Percentiles rank a stretch among this genome's conserved stretches.
These are phyloP conservation scores for Maconellicoccus hirsutus DNA, from an alignment of 1,140 invertebrate genomes.

Conservation along the genomic window DNA sequence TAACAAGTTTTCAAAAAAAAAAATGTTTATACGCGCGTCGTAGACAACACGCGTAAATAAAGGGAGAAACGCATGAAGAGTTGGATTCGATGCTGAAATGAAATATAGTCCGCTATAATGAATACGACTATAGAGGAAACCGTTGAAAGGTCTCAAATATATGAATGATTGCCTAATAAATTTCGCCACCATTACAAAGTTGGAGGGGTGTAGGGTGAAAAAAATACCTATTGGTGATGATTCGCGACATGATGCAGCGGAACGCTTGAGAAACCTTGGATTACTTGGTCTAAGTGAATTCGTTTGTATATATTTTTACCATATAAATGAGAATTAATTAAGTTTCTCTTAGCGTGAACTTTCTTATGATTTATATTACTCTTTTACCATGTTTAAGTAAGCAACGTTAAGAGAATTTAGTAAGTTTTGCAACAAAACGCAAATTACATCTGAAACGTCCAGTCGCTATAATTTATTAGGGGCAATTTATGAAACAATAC, in stretches of 20 bases:
- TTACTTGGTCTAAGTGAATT: too few species aligned
- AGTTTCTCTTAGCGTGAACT: neutral
- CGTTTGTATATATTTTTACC: neutral
- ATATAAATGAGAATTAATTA: conserved; percentile 6
- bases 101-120: neutral
- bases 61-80: neutral
- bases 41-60: neutral
- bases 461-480: neutral
- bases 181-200: too few species aligned
- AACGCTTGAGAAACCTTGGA: too few species aligned
- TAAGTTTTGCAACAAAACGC: neutral
- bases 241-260: too few species aligned
- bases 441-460: conserved; percentile 8
- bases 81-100: neutral
- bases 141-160: neutral
- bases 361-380: neutral
- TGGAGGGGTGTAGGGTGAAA: too few species aligned
- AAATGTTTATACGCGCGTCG: neutral
- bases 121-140: neutral
- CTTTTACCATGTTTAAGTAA: neutral
- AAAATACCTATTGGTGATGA: too few species aligned
- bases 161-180: conserved; percentile 3
- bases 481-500: conserved; percentile 9
- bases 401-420: neutral
- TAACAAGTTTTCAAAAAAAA: neutral